Evolutionary conservation across 2,797 vertebrate species (phyloP).

Genomic region (Mormyrus hasselquistii): DNA sequence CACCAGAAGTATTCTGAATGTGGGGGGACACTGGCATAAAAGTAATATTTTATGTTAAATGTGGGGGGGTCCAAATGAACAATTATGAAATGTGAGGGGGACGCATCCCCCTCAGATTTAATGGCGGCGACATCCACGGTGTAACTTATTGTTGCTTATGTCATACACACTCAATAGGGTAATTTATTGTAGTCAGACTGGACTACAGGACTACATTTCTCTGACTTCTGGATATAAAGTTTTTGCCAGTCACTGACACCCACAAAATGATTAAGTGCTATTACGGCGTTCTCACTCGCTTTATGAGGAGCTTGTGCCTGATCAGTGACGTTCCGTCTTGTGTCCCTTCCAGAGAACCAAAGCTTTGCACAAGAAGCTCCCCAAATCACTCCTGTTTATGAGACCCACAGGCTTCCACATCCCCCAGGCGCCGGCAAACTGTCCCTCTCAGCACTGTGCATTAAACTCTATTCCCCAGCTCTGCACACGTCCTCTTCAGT

Average conservation of each 20-base stretch:
- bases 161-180: neutral
- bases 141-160: neutral
- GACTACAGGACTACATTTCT: neutral
- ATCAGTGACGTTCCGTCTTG: neutral
- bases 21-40: no score
- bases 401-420: neutral
- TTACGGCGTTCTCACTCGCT: neutral
- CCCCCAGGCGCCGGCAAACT: neutral
- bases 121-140: no score
- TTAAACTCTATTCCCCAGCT: neutral
- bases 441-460: neutral
- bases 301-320: neutral
- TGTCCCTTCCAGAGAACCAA: neutral
- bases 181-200: neutral
- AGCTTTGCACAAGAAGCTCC: neutral
- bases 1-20: no score
- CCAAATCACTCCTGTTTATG: neutral
- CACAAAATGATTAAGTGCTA: neutral
- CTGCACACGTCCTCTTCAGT: neutral
- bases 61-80: no score
- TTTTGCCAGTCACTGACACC: neutral
- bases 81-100: no score
- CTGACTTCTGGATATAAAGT: neutral
- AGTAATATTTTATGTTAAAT: no score
- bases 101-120: no score